Evolutionary conservation across 1,140 invertebrate species (phyloP).

Genomic region (Aphidius ervi): DNA sequence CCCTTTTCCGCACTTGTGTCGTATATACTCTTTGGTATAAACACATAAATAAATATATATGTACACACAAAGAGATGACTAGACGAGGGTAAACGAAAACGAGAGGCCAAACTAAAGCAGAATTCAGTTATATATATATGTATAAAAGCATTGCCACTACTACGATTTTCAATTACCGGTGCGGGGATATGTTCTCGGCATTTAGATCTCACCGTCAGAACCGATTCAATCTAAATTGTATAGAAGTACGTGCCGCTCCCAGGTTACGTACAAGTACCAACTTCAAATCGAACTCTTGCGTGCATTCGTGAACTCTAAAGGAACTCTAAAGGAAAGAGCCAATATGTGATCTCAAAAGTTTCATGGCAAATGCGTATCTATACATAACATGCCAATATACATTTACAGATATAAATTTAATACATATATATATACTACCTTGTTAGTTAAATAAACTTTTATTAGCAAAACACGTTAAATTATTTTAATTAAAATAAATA

Average conservation of each 20-base stretch:
- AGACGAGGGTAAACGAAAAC: too few species aligned
- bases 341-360: too few species aligned
- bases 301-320: constrained; percentile 3
- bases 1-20: too few species aligned
- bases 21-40: too few species aligned
- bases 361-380: too few species aligned
- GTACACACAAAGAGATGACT: too few species aligned
- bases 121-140: too few species aligned
- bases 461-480: too few species aligned
- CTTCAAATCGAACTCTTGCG: constrained; percentile 13
- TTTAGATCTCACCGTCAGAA: constrained; percentile 24
- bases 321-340: too few species aligned
- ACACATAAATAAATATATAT: too few species aligned
- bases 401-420: constrained; percentile 5
- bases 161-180: constrained; percentile 29
- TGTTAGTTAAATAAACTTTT: not conserved
- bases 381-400: constrained; percentile 9
- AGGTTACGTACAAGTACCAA: constrained; percentile 19
- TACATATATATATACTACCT: not conserved
- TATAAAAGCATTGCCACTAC: constrained; percentile 18
- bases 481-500: too few species aligned
- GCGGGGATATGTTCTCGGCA: constrained; percentile 24
- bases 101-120: not conserved
- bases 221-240: constrained; percentile 27
- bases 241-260: constrained; percentile 24